phyloP scores from a whole-genome alignment of 2,888 invertebrate species.

The Cheilosia vernalis region DNA sequence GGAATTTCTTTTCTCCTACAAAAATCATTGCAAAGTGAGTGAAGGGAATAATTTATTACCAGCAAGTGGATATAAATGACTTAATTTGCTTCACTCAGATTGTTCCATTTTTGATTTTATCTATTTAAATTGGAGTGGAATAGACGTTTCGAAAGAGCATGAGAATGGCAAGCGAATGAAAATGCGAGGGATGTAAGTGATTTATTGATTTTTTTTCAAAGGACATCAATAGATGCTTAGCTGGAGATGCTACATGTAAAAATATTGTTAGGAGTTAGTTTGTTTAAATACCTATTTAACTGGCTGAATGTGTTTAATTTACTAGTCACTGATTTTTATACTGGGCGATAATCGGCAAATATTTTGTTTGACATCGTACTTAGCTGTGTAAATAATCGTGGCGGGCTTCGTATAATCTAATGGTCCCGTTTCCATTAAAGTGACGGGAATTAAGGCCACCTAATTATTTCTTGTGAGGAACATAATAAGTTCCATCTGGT shows the following conservation, averaged over 20 bases:
- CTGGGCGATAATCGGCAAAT: no score
- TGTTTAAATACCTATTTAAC: no score
- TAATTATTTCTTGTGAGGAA: no score
- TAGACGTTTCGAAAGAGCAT: neutral
- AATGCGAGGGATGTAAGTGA: no score
- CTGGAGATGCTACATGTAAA: neutral
- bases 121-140: neutral
- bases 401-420: no score
- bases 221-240: neutral
- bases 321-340: no score
- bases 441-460: neutral
- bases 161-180: neutral
- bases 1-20: conserved; percentile 11
- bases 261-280: neutral
- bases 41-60: conserved; percentile 42
- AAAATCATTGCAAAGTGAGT: conserved; percentile 1
- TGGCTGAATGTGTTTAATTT: no score
- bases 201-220: neutral
- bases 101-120: conserved; percentile 13
- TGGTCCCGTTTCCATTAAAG: no score
- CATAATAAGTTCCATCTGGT: no score
- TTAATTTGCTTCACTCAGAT: conserved; percentile 38
- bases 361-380: no score
- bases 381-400: no score
- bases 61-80: conserved; percentile 43